Base-by-base conservation (phyloP, 2,113 vertebrate genomes). In the Rhinolophus sinicus region DNA sequence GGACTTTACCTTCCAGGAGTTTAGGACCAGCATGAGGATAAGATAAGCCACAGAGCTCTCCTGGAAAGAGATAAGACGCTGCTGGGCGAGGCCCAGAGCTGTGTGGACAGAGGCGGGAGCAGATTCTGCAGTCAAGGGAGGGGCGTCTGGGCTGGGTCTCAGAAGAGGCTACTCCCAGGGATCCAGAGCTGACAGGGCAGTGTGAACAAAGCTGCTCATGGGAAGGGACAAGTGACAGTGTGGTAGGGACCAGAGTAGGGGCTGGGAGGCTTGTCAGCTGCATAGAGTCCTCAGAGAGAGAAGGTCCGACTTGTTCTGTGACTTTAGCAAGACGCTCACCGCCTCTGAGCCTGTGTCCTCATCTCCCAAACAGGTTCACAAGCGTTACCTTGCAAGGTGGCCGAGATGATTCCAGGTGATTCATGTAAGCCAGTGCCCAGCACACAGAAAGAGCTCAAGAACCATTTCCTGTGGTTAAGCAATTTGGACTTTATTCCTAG, bases 1-100 rank as follows among this genome's bases (percentile, higher is more conserved):
- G 28, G 93, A 96, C 95, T 96, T 97, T 87, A 93, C 38, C n/a
- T 94, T 64, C 16, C 1, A 67, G 88, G 87, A 76, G 78, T 12
- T 47, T n/a, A 58, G 80, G 84, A 47, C 64, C 40, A 26, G 92
- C 24, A 1, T 1, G 6, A 22, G 87, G 88, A 28, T 76, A 33
- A 96, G 96, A 96, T 97, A 92, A 84, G 84, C 18, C 16, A 0
- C 26, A 6, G 90, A 80, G 78, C 60, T 60, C 50, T 81, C 6
- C 21, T 4, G 11, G 33, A 38, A n/a, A 3, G 70, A 80, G 94
- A 96, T 93, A 86, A 96, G 85, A 28, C 56, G n/a, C 47, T 4
- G 6, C 16, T 12, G 38, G 44, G n/a, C 35, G 77, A 38, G 69
- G 84, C 77, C 58, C 38, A 3, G 30, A 38, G n/a, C 52, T 1